phyloP scores from a whole-genome alignment of 2,113 vertebrate species.

The Chaetura pelagica region DNA sequence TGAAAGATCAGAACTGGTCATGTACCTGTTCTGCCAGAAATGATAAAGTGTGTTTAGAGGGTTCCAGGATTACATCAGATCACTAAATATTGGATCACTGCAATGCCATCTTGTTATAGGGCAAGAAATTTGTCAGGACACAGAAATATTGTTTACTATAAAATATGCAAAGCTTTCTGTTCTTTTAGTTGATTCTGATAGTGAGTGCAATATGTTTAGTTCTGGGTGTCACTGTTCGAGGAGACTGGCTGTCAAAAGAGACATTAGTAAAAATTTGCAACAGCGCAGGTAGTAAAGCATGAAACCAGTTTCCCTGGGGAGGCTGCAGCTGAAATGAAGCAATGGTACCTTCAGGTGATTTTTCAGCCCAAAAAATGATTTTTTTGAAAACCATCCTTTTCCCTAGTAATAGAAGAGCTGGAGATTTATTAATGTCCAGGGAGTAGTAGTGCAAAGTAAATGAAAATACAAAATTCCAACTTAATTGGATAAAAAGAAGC shows the following conservation, averaged over 20 bases:
- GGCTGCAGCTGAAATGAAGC: background rate
- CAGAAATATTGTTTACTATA: background rate
- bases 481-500: background rate
- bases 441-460: background rate
- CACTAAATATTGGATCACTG: background rate
- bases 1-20: background rate
- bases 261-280: background rate
- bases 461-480: background rate
- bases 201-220: background rate
- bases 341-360: background rate
- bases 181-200: background rate
- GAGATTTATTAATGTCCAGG: background rate
- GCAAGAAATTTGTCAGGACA: rapidly evolving
- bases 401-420: background rate
- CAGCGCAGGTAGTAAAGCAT: background rate
- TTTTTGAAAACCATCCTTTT: background rate
- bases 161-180: background rate
- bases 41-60: background rate
- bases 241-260: background rate
- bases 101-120: background rate
- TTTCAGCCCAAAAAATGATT: background rate
- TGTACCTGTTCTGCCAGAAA: background rate
- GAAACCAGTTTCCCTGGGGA: background rate
- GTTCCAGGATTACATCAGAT: background rate
- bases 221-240: background rate